Evolutionary conservation across 2,113 vertebrate genomes (phyloP), one percentile per base, ranked within the genome.

Genomic region (Marcusenius ussheri): DNA sequence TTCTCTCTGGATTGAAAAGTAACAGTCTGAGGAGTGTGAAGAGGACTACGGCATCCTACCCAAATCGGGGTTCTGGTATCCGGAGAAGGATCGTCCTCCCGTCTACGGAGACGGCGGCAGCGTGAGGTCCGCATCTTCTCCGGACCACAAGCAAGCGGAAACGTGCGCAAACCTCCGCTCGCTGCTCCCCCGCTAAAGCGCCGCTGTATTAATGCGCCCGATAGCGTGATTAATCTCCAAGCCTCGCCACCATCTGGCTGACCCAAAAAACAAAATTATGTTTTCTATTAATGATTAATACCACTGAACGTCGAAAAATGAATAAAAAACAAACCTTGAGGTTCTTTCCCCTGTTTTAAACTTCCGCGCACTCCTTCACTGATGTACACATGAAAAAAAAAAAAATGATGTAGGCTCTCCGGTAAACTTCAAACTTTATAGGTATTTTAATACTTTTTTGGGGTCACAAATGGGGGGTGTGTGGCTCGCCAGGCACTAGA

Each of bases 191-290:
- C 92, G 94, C 90, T 94, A 93, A 95, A 95, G 95, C 96, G 94
- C 95, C 95, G 93, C 94, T 90, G 94, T 95, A 95, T 96, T 96
- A 96, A 96, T 95, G 94, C 91, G 88, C 92, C 89, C 91, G 87
- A 90, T 92, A 70, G 42, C 62, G 92, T 93, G 95, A 96, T 96
- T 96, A 94, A 95, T 96, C 95, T 95, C 92, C 90, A 90, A 93
- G 94, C 93, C 95, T 93, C 94, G 93, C 92, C 90, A 95, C 95
- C 96, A 96, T 95, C 95, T 96, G 96, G 94, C 93, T 93, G 95
- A 94, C 95, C 94, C 91, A 93, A 93, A 95, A 89, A 90, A 77
- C 93, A 89, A 70, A 96, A 94, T 94, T 93, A 95, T 87, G 91
- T 91, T 94, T 94, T 51, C 91, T 70, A 11, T 93, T 90, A 90